Evolutionary conservation across 2,888 invertebrate species (phyloP), one percentile per base, ranked within the genome.

Genomic region (Aphodius granarius): DNA sequence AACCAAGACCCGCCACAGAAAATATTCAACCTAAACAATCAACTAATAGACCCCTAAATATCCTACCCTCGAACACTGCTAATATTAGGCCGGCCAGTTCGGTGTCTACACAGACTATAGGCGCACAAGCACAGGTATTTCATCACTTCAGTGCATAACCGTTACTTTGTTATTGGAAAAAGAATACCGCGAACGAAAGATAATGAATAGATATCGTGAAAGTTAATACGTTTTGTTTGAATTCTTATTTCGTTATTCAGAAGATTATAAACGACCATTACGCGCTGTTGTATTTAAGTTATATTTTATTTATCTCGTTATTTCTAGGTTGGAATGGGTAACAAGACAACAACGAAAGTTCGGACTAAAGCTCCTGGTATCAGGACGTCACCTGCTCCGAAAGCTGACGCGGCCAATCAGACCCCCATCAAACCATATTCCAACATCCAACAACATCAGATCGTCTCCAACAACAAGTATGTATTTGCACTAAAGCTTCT

Each of bases 101-200:
- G 0, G 95, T 96, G 13, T 95, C 95, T 5, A 96, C 96, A 0
- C 96, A 96, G 86, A 96, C 96, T 0, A 86, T 86, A 74, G 86
- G 86, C 71, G 90, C 89, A 72, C 91, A 91, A 83, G 87, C 89
- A 0, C 90, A 90, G 84, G 91, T 90, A 83, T n/a, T n/a, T n/a
- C n/a, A n/a, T n/a, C n/a, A 43, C 43, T 6, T 43, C 6, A 43
- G 13, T 43, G 43, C 13, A 13, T 43, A 43, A 43, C 13, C 43
- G 13, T 9, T 43, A 13, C 13, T 71, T 19, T 23, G 23, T 66
- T n/a, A 68, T 22, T 74, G 74, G 74, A 74, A 74, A 70, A 62
- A 20, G 19, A 74, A 63, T 74, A 21, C 5, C 22, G 64, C 65
- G 74, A 23, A n/a, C n/a, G n/a, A 70, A 70, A 70, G 63, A 21